phyloP scores from a whole-genome alignment of 2,888 invertebrate genomes.

The Anticlea derivata region DNA sequence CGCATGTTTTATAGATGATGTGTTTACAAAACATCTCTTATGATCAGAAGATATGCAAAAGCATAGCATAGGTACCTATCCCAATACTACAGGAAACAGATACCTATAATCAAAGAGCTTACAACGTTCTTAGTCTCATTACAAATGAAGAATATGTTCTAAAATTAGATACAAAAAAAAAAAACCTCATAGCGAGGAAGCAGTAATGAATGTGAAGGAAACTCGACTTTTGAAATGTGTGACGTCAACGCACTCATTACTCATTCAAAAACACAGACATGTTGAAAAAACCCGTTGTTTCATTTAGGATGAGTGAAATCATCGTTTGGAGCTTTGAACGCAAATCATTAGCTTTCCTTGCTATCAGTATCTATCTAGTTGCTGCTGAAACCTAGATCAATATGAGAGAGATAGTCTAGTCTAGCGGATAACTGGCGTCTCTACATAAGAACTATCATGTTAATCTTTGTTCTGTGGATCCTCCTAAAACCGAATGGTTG shows the following conservation, averaged over 20 bases:
- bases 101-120: too few relatives aligned
- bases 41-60: neutral
- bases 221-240: slow-evolving; percentile 11
- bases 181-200: slow-evolving; percentile 13
- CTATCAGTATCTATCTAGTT: neutral
- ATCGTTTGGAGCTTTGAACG: too few relatives aligned
- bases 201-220: slow-evolving; percentile 18
- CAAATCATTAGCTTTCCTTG: too few relatives aligned
- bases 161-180: neutral
- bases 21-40: slow-evolving; percentile 5
- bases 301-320: slow-evolving; percentile 9
- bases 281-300: slow-evolving; percentile 15
- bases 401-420: too few relatives aligned
- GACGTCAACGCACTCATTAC: slow-evolving; percentile 21
- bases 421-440: too few relatives aligned
- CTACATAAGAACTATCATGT: too few relatives aligned
- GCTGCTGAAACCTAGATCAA: too few relatives aligned
- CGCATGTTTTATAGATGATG: neutral
- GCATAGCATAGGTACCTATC: neutral
- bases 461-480: too few relatives aligned
- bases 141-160: neutral
- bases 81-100: too few relatives aligned
- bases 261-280: slow-evolving; percentile 13
- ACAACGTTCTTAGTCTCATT: too few relatives aligned
- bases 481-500: too few relatives aligned